A percentile compares a stretch with the other conserved stretches of the same genome.
phyloP scores from a whole-genome alignment of 2,888 invertebrate species.

The Dorcus hopei region DNA sequence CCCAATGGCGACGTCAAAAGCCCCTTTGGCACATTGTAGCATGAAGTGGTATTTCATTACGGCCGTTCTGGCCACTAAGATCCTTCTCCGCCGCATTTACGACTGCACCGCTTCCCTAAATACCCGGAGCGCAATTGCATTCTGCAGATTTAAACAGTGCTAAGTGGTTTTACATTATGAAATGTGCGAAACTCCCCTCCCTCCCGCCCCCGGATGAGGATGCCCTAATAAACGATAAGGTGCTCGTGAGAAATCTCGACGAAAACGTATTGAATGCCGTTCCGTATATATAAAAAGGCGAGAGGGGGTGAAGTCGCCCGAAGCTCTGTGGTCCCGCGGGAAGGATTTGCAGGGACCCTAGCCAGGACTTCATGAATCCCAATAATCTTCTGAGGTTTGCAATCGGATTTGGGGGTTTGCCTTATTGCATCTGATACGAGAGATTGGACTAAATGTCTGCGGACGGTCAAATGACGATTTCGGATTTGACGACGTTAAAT shows the following conservation, averaged over 20 bases:
- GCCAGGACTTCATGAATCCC: conserved; percentile 37
- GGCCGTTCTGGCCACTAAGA: conserved; percentile 11
- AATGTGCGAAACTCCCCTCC: no score
- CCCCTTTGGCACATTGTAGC: conserved; percentile 33
- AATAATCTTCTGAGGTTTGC: conserved; percentile 45
- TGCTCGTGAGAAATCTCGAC: no score
- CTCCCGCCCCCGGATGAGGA: no score
- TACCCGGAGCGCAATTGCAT: no score
- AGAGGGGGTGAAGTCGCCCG: conserved; percentile 10
- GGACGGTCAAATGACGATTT: conserved; percentile 18
- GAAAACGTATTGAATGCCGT: no score
- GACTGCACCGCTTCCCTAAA: conserved; percentile 5
- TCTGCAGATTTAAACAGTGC: no score
- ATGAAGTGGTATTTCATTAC: conserved; percentile 31
- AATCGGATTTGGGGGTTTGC: conserved; percentile 41
- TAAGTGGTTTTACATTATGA: no score
- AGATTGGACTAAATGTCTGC: conserved; percentile 25
- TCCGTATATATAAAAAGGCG: no score
- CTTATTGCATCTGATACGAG: conserved; percentile 41
- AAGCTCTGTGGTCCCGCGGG: conserved; percentile 30
- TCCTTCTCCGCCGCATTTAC: conserved; percentile 27
- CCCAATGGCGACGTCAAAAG: conserved; percentile 29
- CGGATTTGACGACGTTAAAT: conserved; percentile 9
- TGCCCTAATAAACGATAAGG: no score
- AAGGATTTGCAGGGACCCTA: conserved; percentile 36